Evolutionary conservation across 2,888 invertebrate species (phyloP).

Genomic region (Cheilosia variabilis): DNA sequence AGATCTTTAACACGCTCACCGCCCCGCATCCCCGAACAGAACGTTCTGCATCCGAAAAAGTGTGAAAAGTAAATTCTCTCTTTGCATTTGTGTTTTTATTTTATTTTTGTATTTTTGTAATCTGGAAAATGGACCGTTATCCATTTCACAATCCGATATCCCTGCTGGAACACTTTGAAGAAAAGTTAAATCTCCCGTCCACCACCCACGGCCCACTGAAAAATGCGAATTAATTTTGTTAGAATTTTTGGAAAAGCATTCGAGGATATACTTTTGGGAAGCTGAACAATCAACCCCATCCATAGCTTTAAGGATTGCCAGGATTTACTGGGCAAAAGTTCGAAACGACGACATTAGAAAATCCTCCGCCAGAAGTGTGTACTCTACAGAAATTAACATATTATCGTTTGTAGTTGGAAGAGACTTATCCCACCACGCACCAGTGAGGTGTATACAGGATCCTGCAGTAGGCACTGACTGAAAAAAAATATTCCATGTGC

Average conservation of each 20-base stretch:
- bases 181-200: constrained; percentile 45
- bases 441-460: constrained; percentile 9
- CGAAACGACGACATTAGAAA: constrained; percentile 9
- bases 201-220: constrained; percentile 23
- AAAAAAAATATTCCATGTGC: constrained; percentile 1
- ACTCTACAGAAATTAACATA: constrained; percentile 58
- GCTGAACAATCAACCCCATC: constrained; percentile 13
- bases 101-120: constrained; percentile 33
- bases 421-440: neutral
- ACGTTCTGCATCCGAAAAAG: constrained; percentile 29
- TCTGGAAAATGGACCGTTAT: constrained; percentile 60
- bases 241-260: constrained; percentile 47
- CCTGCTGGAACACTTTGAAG: constrained; percentile 47
- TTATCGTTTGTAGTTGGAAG: constrained; percentile 55
- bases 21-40: neutral
- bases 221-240: constrained; percentile 61
- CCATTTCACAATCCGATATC: constrained; percentile 63
- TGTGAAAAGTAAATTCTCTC: constrained; percentile 55
- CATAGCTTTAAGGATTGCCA: constrained; percentile 18
- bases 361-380: constrained; percentile 17
- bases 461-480: constrained; percentile 41
- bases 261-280: constrained; percentile 7
- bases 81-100: constrained; percentile 1
- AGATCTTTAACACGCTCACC: constrained; percentile 34
- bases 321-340: constrained; percentile 55